phyloP scores from a whole-genome alignment of 2,888 invertebrate species.

The Galerucella pusilla region DNA sequence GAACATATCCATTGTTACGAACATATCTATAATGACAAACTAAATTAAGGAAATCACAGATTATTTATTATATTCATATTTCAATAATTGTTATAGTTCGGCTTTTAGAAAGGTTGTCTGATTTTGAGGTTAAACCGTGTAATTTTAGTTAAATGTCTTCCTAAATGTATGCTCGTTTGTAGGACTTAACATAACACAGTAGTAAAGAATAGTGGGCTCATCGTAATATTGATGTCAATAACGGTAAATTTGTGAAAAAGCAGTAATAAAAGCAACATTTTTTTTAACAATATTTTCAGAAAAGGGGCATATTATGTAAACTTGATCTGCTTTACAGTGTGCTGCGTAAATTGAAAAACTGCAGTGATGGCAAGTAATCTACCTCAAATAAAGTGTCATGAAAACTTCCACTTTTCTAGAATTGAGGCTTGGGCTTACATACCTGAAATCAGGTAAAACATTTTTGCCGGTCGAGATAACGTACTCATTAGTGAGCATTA shows the following conservation, averaged over 20 bases:
- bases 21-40: no score
- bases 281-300: conserved; percentile 7
- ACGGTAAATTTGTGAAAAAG: conserved; percentile 49
- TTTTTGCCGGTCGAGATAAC: no score
- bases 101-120: conserved; percentile 7
- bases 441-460: no score
- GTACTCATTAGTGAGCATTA: no score
- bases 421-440: no score
- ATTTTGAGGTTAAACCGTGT: conserved; percentile 28
- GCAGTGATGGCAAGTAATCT: no score
- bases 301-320: background rate
- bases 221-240: conserved; percentile 53
- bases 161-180: conserved; percentile 58
- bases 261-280: conserved; percentile 1
- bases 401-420: no score
- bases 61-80: background rate
- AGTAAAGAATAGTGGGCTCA: conserved; percentile 47
- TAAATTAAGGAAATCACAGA: no score
- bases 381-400: no score
- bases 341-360: no score
- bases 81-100: conserved; percentile 5
- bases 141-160: conserved; percentile 63
- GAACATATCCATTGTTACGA: no score
- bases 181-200: conserved; percentile 48
- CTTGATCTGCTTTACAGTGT: no score